phyloP scores from a whole-genome alignment of 2,113 vertebrate species.

The Nyctibius bracteatus region DNA sequence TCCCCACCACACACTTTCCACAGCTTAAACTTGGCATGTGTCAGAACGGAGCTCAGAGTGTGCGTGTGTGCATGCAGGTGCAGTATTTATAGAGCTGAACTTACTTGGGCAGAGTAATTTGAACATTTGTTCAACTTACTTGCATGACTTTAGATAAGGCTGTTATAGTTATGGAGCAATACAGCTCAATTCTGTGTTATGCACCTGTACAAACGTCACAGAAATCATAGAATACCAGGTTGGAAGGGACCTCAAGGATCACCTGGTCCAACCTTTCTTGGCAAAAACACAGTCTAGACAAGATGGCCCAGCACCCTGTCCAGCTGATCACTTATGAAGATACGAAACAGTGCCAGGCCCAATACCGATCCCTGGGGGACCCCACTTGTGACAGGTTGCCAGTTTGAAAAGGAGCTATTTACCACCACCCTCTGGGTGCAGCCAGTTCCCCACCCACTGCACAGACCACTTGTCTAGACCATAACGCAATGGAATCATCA shows the following conservation, averaged over 20 bases:
- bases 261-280: too few species aligned
- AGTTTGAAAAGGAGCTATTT: too few species aligned
- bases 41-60: not conserved
- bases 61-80: rapidly evolving
- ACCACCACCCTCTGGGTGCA: too few species aligned
- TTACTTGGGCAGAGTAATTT: not conserved
- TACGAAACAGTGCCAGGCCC: too few species aligned
- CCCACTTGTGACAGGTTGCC: too few species aligned
- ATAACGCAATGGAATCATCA: not conserved
- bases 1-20: not conserved
- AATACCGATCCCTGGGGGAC: too few species aligned
- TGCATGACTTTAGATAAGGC: not conserved
- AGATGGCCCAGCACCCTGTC: too few species aligned
- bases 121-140: not conserved
- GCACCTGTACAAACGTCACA: not conserved
- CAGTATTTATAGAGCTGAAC: not conserved
- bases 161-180: not conserved
- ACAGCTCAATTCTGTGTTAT: not conserved
- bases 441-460: too few species aligned
- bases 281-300: too few species aligned
- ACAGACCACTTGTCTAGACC: too few species aligned
- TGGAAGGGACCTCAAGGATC: too few species aligned
- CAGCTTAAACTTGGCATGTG: not conserved
- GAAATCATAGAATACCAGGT: not conserved
- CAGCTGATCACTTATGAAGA: too few species aligned